phyloP scores from a whole-genome alignment of 2,888 invertebrate species.

The Diarsia mendica region DNA sequence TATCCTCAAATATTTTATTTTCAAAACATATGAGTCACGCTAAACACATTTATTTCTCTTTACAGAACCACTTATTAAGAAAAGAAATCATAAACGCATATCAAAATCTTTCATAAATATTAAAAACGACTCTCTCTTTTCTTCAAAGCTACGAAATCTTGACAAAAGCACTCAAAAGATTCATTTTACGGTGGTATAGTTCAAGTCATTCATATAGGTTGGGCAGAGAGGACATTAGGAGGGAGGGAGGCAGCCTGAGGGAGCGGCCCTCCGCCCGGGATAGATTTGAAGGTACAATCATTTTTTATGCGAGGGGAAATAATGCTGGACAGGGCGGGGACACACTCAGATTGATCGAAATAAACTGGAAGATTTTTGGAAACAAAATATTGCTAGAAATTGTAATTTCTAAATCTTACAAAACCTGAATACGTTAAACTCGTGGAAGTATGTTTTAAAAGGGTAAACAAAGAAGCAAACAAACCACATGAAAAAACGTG shows the following conservation, averaged over 20 bases:
- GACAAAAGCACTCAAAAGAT: conserved; percentile 66
- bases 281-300: conserved; percentile 91
- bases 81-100: neutral
- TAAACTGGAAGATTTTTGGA: neutral
- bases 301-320: conserved; percentile 90
- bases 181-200: conserved; percentile 70
- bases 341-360: conserved; percentile 67
- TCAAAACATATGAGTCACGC: too few species aligned
- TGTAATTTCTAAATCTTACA: neutral
- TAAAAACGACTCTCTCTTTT: conserved; percentile 39
- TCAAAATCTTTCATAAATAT: conserved; percentile 36
- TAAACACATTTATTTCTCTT: neutral
- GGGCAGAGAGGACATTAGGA: conserved; percentile 70
- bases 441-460: neutral
- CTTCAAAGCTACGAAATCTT: conserved; percentile 60
- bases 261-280: conserved; percentile 85
- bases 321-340: conserved; percentile 68
- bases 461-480: neutral
- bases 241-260: conserved; percentile 73
- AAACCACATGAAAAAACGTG: neutral
- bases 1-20: neutral
- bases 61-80: neutral
- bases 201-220: conserved; percentile 82
- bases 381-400: neutral
- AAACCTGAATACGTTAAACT: neutral